Base-by-base conservation (phyloP, 2,113 vertebrate genomes). In the Pleuronectes platessa region DNA sequence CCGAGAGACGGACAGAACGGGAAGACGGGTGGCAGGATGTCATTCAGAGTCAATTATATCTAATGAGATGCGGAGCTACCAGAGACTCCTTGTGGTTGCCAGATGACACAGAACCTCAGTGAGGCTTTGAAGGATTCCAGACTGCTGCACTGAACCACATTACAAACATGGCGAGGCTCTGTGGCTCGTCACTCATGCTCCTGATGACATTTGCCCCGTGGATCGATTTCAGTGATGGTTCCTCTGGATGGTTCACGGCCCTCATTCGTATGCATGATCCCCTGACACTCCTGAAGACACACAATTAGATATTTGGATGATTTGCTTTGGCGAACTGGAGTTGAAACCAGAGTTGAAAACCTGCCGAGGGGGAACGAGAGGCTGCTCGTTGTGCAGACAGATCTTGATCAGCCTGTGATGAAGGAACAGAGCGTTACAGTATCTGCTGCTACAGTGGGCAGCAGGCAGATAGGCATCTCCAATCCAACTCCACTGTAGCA, bases 41-140 rank as follows among this genome's bases (percentile, higher is more conserved):
- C 86, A 17, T 35, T 92, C 85, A 79, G 71, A 90, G 69, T 71
- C 78, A 80, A 92, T 90, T 92, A 92, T 51, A 17, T 67, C 63
- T 90, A 90, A 94, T 90, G 76, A 87, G 81, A 92, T 85, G 78
- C 61, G 13, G 86, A 78, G 83, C 71, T 77, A 79, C 71, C 73
- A 76, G 81, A 56, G 71, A 42, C 72, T 84, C 71, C 74, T 17
- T 78, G 71, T 73, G 73, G 63, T 81, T 88, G 82, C 76, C 79
- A 83, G 79, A 81, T 62, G 55, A 74, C 74, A 74, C 76, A 66
- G 67, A 80, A 35, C 20, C 1, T 68, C 54, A 10, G 3, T 78
- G 61, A 47, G 69, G 45, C 7, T 6, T 12, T 5, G 42, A 65
- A 47, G 21, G 42, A 9, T 62, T 54, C 59, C 64, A 61, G 61